Evolutionary conservation across 2,797 vertebrate genomes (phyloP).

Genomic region (Phrynocephalus forsythii): DNA sequence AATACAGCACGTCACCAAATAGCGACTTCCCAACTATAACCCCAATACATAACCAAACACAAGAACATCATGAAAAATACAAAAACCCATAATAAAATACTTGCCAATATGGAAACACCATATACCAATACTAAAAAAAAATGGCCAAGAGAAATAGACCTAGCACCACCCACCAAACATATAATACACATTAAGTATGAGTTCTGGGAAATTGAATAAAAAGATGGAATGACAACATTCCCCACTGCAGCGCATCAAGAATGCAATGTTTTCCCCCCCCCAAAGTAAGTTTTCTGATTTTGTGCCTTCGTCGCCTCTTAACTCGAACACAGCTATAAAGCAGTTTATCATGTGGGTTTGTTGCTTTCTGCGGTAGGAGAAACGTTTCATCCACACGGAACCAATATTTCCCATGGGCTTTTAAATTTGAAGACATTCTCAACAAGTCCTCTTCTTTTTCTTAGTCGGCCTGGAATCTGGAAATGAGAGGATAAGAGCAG

Average conservation of each 20-base stretch:
- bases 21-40: too few species aligned
- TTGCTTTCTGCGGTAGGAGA: not conserved
- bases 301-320: not conserved
- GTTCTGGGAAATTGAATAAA: conserved; percentile 6
- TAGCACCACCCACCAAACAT: too few species aligned
- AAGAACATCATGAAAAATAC: too few species aligned
- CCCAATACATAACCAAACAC: too few species aligned
- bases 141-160: too few species aligned
- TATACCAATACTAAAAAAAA: too few species aligned
- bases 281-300: not conserved
- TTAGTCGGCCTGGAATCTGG: conserved; percentile 68
- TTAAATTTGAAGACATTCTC: conserved; percentile 34
- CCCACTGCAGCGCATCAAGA: not conserved
- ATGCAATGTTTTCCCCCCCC: not conserved
- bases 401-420: not conserved
- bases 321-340: not conserved
- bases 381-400: not conserved
- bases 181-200: not conserved
- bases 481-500: conserved; percentile 53
- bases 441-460: conserved; percentile 67
- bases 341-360: not conserved
- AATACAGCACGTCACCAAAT: too few species aligned
- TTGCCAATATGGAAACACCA: too few species aligned
- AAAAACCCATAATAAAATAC: too few species aligned
- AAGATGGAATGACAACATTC: not conserved